phyloP scores from a whole-genome alignment of 1,140 invertebrate species.

The Pentalonia nigronervosa region DNA sequence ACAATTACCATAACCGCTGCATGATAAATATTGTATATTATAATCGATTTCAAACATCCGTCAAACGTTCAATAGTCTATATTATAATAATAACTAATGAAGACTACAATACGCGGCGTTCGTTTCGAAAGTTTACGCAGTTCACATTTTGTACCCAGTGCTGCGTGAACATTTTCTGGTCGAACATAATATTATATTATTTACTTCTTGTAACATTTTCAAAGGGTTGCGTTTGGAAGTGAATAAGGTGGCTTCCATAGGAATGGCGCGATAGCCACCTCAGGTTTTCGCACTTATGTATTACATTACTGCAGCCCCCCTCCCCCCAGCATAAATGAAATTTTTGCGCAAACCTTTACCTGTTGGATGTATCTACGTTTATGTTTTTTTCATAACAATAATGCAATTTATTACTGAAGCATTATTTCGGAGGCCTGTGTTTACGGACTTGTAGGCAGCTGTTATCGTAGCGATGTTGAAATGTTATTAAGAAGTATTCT shows the following conservation, averaged over 20 bases:
- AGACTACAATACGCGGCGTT: neutral
- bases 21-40: neutral
- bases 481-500: neutral
- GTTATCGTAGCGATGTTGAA: neutral
- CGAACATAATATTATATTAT: neutral
- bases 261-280: neutral
- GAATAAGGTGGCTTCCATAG: neutral
- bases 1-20: neutral
- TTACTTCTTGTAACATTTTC: neutral
- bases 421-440: neutral
- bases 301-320: neutral
- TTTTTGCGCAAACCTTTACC: neutral
- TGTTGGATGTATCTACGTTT: neutral
- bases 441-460: neutral
- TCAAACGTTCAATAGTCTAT: constrained; percentile 5
- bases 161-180: neutral
- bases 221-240: neutral
- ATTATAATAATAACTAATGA: neutral
- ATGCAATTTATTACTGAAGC: neutral
- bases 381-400: neutral
- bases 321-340: neutral
- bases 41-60: constrained; percentile 1
- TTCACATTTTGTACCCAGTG: neutral
- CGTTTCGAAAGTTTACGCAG: neutral
- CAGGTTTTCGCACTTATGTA: neutral